phyloP scores from a whole-genome alignment of 1,140 invertebrate genomes.

The Drosophila oshimai region DNA sequence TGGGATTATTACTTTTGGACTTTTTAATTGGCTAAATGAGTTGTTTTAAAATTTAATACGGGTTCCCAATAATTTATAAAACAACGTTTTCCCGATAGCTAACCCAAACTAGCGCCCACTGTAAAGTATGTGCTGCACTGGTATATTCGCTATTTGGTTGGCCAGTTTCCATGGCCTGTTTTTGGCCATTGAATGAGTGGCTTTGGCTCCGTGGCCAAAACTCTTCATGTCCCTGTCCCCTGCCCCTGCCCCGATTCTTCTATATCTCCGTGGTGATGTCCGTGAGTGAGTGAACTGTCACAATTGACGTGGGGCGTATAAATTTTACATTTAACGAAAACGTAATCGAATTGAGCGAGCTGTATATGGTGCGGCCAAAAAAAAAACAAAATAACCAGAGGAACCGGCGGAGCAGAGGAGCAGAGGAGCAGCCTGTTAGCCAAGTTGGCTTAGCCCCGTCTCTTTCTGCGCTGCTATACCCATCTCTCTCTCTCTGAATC shows the following conservation, averaged over 20 bases:
- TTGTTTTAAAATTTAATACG: no score
- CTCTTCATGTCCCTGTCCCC: neutral
- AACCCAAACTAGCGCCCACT: conserved; percentile 17
- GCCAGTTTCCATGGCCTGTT: conserved; percentile 45
- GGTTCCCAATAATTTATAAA: neutral
- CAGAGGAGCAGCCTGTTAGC: conserved; percentile 25
- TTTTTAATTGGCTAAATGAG: no score
- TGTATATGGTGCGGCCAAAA: conserved; percentile 64
- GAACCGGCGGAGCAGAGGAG: neutral
- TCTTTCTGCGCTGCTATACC: neutral
- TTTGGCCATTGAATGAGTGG: conserved; percentile 54
- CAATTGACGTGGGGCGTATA: conserved; percentile 80
- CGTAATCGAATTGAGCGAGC: conserved; percentile 79
- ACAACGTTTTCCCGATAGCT: no score
- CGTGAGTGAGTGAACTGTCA: conserved; percentile 79
- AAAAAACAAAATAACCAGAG: neutral
- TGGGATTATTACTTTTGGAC: no score
- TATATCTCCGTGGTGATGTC: conserved; percentile 33
- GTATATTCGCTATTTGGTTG: conserved; percentile 63
- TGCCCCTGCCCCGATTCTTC: neutral
- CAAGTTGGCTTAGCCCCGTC: conserved; percentile 38
- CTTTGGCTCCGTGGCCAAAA: conserved; percentile 12
- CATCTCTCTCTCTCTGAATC: conserved; percentile 7
- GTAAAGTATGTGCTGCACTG: conserved; percentile 30
- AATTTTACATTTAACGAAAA: conserved; percentile 82